phyloP scores from a whole-genome alignment of 1,140 invertebrate genomes.

The Wasmannia auropunctata region DNA sequence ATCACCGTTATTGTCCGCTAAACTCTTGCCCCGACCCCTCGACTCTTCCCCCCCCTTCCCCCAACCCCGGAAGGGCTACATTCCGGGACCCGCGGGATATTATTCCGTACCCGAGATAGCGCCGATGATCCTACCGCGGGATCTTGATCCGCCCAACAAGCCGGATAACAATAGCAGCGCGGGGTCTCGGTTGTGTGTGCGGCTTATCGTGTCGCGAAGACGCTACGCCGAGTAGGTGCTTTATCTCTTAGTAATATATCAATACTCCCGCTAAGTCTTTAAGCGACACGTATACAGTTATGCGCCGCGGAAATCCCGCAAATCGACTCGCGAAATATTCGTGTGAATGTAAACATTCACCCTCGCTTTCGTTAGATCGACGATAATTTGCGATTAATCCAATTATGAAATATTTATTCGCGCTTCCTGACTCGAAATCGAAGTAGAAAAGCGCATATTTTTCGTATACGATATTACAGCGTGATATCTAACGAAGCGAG shows the following conservation, averaged over 20 bases:
- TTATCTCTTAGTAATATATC: conserved; percentile 46
- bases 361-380: not conserved
- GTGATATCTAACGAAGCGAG: not conserved
- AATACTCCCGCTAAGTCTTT: conserved; percentile 6
- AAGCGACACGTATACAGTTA: not conserved
- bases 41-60: no score
- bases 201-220: conserved; percentile 32
- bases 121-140: conserved; percentile 31
- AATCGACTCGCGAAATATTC: not conserved
- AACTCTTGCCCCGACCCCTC: conserved; percentile 51
- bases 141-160: conserved; percentile 52
- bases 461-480: not conserved
- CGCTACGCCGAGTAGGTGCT: not conserved
- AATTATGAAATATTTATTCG: not conserved
- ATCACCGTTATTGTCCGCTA: conserved; percentile 81
- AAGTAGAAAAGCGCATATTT: not conserved
- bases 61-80: conserved; percentile 53
- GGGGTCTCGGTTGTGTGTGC: not conserved
- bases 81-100: conserved; percentile 55
- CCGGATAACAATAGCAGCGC: conserved; percentile 28
- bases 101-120: conserved; percentile 39
- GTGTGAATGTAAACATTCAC: not conserved
- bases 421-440: not conserved
- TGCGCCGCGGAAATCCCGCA: not conserved
- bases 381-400: not conserved